phyloP scores from a whole-genome alignment of 2,797 vertebrate species.

The Diplodus sargus region DNA sequence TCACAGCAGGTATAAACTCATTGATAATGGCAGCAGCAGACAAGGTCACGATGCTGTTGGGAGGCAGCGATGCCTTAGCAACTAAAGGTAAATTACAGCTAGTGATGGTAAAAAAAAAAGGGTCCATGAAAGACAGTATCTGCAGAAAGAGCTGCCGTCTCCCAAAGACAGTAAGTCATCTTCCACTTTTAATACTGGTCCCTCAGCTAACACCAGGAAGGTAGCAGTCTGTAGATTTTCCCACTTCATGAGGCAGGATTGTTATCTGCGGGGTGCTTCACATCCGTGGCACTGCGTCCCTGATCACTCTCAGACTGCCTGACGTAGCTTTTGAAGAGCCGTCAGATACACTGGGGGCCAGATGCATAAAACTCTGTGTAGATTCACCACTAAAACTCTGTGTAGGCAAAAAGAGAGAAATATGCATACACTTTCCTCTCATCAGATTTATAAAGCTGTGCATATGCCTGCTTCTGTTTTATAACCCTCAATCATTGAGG shows the following conservation, averaged over 20 bases:
- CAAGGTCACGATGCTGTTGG: conserved; percentile 13
- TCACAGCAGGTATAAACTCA: conserved; percentile 44
- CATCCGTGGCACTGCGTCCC: conserved; percentile 36
- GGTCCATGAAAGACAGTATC: conserved; percentile 24
- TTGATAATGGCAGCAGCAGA: conserved; percentile 51
- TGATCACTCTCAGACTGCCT: conserved; percentile 32
- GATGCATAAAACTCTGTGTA: neutral
- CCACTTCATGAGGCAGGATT: conserved; percentile 28
- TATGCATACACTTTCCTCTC: neutral
- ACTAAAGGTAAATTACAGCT: conserved; percentile 50
- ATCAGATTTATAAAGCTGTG: neutral
- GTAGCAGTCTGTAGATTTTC: conserved; percentile 17
- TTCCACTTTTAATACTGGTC: conserved; percentile 28
- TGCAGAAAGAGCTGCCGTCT: conserved; percentile 4
- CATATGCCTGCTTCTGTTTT: neutral
- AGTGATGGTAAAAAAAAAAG: neutral
- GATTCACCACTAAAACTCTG: neutral
- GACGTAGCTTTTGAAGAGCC: conserved; percentile 22
- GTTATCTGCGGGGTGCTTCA: conserved; percentile 38
- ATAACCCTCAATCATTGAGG: neutral
- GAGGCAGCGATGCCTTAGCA: conserved; percentile 36
- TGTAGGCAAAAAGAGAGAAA: neutral
- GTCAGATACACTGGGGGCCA: conserved; percentile 14
- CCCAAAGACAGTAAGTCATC: conserved; percentile 1
- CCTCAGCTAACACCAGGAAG: neutral